Percentiles rank a stretch among this genome's conserved stretches.
These are phyloP conservation scores for Ornithoptera alexandrae DNA, from an alignment of 2,888 invertebrate genomes.

Conservation along the genomic window DNA sequence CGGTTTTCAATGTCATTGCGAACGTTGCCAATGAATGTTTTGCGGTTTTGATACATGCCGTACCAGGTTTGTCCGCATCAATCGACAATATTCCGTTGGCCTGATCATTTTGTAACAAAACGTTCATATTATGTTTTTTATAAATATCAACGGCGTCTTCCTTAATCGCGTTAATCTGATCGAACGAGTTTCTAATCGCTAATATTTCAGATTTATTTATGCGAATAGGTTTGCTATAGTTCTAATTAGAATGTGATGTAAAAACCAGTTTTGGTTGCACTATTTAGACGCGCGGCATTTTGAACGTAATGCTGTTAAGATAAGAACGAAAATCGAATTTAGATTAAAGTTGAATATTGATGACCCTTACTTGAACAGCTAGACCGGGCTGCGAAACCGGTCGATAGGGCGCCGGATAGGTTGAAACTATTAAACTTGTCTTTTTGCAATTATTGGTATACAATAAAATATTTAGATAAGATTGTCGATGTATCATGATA, in stretches of 20 bases:
- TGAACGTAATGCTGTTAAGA: conserved; percentile 9
- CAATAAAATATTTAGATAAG: conserved; percentile 17
- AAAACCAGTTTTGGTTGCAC: conserved; percentile 29
- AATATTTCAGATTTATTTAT: conserved; percentile 19
- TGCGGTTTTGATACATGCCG: conserved; percentile 37
- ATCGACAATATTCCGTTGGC: neutral
- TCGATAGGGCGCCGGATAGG: conserved; percentile 35
- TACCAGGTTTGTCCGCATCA: conserved; percentile 27
- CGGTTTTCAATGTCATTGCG: conserved; percentile 73
- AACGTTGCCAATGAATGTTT: conserved; percentile 52
- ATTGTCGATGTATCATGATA: conserved; percentile 9
- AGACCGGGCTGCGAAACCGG: conserved; percentile 41
- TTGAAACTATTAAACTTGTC: conserved; percentile 33
- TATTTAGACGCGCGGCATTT: conserved; percentile 12
- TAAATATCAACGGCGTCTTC: neutral
- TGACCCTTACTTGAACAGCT: conserved; percentile 38
- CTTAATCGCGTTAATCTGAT: conserved; percentile 3
- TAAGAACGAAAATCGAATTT: conserved; percentile 31
- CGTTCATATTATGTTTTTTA: neutral
- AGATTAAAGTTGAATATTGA: conserved; percentile 26
- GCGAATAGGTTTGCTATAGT: conserved; percentile 24
- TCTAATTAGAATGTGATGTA: conserved; percentile 29
- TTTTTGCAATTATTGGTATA: conserved; percentile 26
- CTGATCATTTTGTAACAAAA: neutral
- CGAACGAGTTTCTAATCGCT: conserved; percentile 10